Evolutionary conservation across 2,888 invertebrate species (phyloP).

Genomic region (Galerucella calmariensis): DNA sequence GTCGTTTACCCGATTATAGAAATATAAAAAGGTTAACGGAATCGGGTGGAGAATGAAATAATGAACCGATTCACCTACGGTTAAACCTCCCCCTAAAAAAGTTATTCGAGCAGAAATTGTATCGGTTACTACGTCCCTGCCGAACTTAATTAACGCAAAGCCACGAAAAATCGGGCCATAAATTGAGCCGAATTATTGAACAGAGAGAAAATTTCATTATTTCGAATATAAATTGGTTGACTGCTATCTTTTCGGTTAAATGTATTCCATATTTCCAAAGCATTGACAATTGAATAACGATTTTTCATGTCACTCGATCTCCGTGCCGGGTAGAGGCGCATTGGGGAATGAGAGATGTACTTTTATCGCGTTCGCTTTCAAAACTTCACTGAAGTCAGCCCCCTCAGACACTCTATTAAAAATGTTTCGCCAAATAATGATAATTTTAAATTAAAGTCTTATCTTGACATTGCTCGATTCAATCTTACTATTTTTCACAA

Average conservation of each 20-base stretch:
- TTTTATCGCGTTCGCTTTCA: slow-evolving; percentile 51
- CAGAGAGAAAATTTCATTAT: slow-evolving; percentile 43
- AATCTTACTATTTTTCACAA: slow-evolving; percentile 22
- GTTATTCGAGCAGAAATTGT: too few species aligned
- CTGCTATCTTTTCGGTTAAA: slow-evolving; percentile 43
- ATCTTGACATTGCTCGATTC: slow-evolving; percentile 33
- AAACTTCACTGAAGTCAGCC: slow-evolving; percentile 39
- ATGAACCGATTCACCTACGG: neutral
- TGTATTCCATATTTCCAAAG: slow-evolving; percentile 43
- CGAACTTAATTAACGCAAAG: slow-evolving; percentile 36
- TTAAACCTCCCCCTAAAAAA: neutral
- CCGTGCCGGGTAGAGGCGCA: slow-evolving; percentile 25
- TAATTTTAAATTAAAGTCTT: slow-evolving; percentile 45
- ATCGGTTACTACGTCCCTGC: slow-evolving; percentile 1
- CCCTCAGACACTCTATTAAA: slow-evolving; percentile 49
- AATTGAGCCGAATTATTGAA: slow-evolving; percentile 32
- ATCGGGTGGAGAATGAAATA: neutral
- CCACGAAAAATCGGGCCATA: slow-evolving; percentile 35
- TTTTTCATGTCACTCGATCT: slow-evolving; percentile 51
- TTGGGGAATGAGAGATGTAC: slow-evolving; percentile 45
- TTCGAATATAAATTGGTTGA: slow-evolving; percentile 40
- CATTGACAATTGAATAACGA: slow-evolving; percentile 52
- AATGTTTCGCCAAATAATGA: slow-evolving; percentile 49
- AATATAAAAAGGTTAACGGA: neutral
- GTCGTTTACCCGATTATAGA: neutral